Base-by-base conservation (phyloP, 2,888 invertebrate genomes). In the Leptura quadrifasciata region DNA sequence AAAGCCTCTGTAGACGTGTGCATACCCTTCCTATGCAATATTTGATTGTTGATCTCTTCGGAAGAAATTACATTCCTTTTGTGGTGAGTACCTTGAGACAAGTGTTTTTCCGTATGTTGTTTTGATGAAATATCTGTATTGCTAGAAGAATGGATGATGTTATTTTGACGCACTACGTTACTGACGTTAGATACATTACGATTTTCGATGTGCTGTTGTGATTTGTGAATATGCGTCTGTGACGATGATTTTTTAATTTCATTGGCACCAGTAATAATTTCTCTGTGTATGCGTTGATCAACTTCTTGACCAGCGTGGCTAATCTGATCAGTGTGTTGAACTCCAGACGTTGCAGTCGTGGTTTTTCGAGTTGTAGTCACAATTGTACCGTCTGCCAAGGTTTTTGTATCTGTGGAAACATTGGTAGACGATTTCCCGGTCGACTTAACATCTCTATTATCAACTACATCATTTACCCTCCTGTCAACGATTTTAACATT, bases 11-110 rank as follows among this genome's bases (percentile, higher is more conserved):
- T 93, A 0, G 93, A 92, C 0, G 93, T 92, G 1, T 93, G 91
- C 12, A 92, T 89, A 18, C 94, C 93, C 85, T 95, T 95, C 57
- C 96, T 92, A 87, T 96, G 95, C 47, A 96, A 91, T 60, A 96
- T 94, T 57, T 95, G 91, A 85, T 96, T 96, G 67, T 91, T 92
- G 2, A 95, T 92, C 82, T 95, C 93, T n/a, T 93, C 92, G 0
- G 95, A 93, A 0, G 94, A 92, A 77, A 96, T 92, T 64, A 95
- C 92, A 78, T 93, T 95, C 84, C 94, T 93, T 58, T 95, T 92
- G 85, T 95, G 96, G 79, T 92, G 92, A 71, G 78, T 72, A 6
- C 39, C 52, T 60, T 75, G 75, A 17, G 72, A 63, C 20, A 39
- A 20, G 20, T 77, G 75, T 27, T 78, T 76, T 55, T 79, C 78